Evolutionary conservation across 2,113 vertebrate genomes (phyloP).

Genomic region (Cricetomys ansorgei): DNA sequence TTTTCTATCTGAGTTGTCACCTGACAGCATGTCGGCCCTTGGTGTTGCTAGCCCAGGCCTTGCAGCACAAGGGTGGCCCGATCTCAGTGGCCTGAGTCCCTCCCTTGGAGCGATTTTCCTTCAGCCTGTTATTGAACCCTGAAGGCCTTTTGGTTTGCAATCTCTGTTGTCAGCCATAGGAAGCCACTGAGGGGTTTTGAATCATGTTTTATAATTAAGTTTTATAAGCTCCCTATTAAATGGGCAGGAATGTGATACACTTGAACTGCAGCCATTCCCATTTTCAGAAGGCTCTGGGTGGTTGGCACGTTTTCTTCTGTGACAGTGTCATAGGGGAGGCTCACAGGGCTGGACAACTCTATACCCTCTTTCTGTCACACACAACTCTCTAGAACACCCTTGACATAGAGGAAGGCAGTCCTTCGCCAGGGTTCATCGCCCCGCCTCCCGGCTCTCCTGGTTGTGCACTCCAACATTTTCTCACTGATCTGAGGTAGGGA

Average conservation of each 20-base stretch:
- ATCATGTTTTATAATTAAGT: background rate
- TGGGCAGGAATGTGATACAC: background rate
- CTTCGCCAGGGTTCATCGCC: accelerated
- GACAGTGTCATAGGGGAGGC: accelerated
- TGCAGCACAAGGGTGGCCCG: accelerated
- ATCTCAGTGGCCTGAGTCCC: background rate
- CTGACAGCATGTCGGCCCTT: accelerated
- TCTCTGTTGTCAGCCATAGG: background rate
- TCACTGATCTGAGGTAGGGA: accelerated
- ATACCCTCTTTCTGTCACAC: accelerated
- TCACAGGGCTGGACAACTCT: background rate
- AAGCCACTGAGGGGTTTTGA: background rate
- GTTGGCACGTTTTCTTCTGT: accelerated
- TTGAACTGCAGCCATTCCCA: background rate
- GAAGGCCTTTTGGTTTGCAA: background rate
- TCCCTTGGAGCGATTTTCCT: background rate
- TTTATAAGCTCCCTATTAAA: constrained; percentile 24
- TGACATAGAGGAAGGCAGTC: accelerated
- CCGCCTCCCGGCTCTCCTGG: accelerated
- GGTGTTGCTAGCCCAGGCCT: background rate
- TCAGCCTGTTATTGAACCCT: no score
- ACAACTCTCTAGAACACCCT: background rate
- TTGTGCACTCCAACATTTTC: accelerated
- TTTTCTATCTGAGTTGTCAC: no score
- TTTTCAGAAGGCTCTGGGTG: no score